phyloP scores from a whole-genome alignment of 2,888 invertebrate genomes.

The Brachypalpus laphriformis region DNA sequence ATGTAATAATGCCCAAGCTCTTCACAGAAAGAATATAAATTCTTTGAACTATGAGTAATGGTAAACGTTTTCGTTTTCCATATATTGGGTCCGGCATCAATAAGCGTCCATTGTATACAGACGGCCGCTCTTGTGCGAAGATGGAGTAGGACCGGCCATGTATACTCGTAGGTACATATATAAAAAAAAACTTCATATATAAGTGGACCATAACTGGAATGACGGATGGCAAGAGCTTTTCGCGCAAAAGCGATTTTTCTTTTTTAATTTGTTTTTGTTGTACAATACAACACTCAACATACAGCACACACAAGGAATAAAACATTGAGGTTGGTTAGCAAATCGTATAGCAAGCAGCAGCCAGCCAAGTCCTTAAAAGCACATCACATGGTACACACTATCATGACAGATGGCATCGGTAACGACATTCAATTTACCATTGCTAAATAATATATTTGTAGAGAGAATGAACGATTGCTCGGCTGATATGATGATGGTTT shows the following conservation, averaged over 20 bases:
- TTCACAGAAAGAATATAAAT: background rate
- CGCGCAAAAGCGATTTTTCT: constrained; percentile 66
- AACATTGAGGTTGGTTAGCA: constrained; percentile 49
- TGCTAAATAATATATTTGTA: constrained; percentile 72
- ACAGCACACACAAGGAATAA: constrained; percentile 34
- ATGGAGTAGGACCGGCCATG: constrained; percentile 3
- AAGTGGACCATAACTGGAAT: constrained; percentile 64
- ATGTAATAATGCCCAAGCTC: background rate
- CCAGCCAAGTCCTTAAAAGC: constrained; percentile 63
- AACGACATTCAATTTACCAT: constrained; percentile 74
- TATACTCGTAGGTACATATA: too few species aligned
- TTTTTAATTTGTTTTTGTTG: background rate
- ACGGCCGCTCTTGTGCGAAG: constrained; percentile 27
- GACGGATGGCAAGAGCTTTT: constrained; percentile 68
- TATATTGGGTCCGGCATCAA: constrained; percentile 40
- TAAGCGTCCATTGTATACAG: constrained; percentile 46
- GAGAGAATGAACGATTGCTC: constrained; percentile 69
- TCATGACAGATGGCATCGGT: constrained; percentile 74
- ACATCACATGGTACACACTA: constrained; percentile 70
- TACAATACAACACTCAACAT: constrained; percentile 1
- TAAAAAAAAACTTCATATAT: constrained; percentile 33
- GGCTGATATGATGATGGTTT: constrained; percentile 65
- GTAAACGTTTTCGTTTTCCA: constrained; percentile 39
- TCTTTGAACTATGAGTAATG: constrained; percentile 50
- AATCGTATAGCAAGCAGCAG: constrained; percentile 6